Evolutionary conservation across 1,140 invertebrate species (phyloP), one percentile per base, ranked within the genome.

Genomic region (Parapsyche elsis): DNA sequence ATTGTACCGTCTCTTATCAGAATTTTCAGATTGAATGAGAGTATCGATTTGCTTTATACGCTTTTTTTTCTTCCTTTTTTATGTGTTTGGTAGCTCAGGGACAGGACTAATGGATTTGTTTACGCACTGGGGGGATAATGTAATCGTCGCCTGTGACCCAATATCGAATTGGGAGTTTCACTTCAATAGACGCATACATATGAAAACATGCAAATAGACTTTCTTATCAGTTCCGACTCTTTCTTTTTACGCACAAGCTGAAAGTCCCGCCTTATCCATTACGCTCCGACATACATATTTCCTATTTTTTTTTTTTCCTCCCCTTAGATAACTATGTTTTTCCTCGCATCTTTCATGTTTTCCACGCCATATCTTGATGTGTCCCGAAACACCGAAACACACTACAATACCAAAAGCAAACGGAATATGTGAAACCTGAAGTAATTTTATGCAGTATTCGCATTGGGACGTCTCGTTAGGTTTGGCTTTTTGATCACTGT

Each of bases 21-120:
- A 49, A 75, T 75, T 24, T 57, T 75, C 16, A 21, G 46, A 9
- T 23, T 9, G 45, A 26, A 71, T 14, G 12, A 75, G 10, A 59
- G 46, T 75, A 75, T 75, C 49, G 73, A 75, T 75, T 75, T 67
- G 12, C 64, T 67, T 67, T 67, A 26, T 67, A 1, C 24, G 24
- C 10, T 67, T 26, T 67, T 67, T 57, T 75, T 59, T 5, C 24
- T 26, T 57, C n/a, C 44, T 57, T 24, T 9, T 26, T 61, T 21
- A 16, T 30, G 64, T 67, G 14, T 67, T 26, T 21, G 53, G 24
- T 30, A n/a, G 9, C 21, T 59, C 73, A 30, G 53, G 73, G 64
- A 67, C 73, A 59, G 45, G 10, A n/a, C 44, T 77, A 77, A 77
- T 77, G 75, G 75, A 61, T 77, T 77, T 77, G 75, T 77, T 77